These are phyloP conservation scores for Rotaria sp. DNA, from an alignment of 2,888 invertebrate genomes.

Conservation along the genomic window DNA sequence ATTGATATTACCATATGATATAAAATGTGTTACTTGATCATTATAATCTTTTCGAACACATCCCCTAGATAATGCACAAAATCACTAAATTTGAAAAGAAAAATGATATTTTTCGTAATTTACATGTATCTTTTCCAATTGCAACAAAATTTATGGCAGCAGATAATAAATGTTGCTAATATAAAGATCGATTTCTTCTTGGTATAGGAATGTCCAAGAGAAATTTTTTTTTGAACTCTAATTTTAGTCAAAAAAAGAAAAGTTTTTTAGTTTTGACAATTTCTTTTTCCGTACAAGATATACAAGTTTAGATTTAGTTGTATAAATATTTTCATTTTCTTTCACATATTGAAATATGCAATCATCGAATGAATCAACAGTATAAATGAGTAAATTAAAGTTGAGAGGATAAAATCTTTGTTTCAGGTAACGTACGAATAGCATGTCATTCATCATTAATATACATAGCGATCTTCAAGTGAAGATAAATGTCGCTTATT, in stretches of 20 bases:
- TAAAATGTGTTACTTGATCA: slow-evolving; percentile 77
- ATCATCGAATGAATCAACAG: slow-evolving; percentile 21
- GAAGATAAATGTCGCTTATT: background rate
- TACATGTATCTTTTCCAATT: background rate
- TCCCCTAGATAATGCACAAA: slow-evolving; percentile 93
- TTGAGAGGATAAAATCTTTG: background rate
- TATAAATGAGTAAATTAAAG: background rate
- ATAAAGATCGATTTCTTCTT: background rate
- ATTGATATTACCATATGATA: slow-evolving; percentile 78
- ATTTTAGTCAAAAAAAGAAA: too few relatives aligned
- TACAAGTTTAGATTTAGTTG: background rate
- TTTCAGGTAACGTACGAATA: background rate
- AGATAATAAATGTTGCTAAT: background rate
- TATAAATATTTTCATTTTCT: slow-evolving; percentile 12
- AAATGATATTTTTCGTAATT: background rate
- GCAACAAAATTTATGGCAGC: background rate
- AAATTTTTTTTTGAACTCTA: too few relatives aligned
- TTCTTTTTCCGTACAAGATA: slow-evolving; percentile 15
- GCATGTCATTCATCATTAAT: background rate
- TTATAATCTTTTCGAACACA: slow-evolving; percentile 83
- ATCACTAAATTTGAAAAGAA: slow-evolving; percentile 53
- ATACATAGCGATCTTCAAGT: background rate
- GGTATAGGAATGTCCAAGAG: slow-evolving; percentile 7
- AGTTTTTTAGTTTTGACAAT: background rate
- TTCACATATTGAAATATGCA: slow-evolving; percentile 1